Base-by-base conservation (phyloP, 1,140 invertebrate species). In the Myzus persicae region DNA sequence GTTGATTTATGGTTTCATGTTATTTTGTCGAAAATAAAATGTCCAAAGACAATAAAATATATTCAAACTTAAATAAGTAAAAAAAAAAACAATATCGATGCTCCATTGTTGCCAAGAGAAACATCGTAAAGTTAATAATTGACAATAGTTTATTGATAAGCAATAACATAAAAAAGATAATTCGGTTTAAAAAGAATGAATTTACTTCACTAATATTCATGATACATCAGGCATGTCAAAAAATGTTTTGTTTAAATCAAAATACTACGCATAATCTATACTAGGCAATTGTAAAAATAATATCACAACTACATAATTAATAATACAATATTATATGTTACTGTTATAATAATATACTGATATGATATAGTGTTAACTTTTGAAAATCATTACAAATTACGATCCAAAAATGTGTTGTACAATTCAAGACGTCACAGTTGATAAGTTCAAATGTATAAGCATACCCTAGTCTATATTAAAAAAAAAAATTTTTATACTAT, bases 111-210 rank as follows among this genome's bases (percentile, higher is more conserved):
- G 59, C 59, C 59, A 76, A 76, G n/a, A 76, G 31, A 76, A 76
- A n/a, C 59, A n/a, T 76, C 59, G 59, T 76, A 76, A 76, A 76
- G 31, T 76, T 76, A 18, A 76, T 76, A 76, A 76, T 76, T 76
- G 59, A 76, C 59, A 76, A 76, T 76, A 76, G 59, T 76, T 76
- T 76, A 76, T 76, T 76, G 59, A 76, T 76, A n/a, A 76, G n/a
- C 36, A 76, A 36, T 76, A 76, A 18, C n/a, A 18, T 76, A 76
- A 76, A 76, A 76, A 0, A n/a, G 14, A 76, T 76, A 76, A 76
- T 76, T 76, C 31, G 14, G 59, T 76, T 76, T 76, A n/a, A 76
- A 36, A 76, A n/a, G 59, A 76, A 0, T 18, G 14, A 76, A 76
- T 76, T 20, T 76, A 76, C n/a, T 76, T 14, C 14, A 76, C 59